A percentile compares a stretch with the other conserved stretches of the same genome.
Evolutionary conservation across 2,797 vertebrate genomes (phyloP).

Genomic region (Melanogrammus aeglefinus): DNA sequence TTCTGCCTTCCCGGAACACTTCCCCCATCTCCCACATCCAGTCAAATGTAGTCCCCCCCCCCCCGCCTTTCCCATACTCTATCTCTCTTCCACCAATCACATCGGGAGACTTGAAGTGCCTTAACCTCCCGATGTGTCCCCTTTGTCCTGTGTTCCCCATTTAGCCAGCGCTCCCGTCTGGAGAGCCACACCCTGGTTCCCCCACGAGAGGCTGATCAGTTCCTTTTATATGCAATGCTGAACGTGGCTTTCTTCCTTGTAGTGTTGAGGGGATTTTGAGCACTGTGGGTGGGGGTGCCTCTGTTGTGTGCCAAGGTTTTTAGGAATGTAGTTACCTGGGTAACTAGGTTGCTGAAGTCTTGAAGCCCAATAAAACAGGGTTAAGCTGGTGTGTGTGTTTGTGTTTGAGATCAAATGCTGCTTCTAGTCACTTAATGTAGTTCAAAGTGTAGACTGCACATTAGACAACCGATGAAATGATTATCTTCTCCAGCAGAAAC

Average conservation of each 20-base stretch:
- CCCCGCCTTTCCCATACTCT: constrained; percentile 11
- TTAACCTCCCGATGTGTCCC: constrained; percentile 65
- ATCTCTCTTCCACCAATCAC: constrained; percentile 6
- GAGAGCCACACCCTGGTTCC: background rate
- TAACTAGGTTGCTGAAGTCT: constrained; percentile 11
- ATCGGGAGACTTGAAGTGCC: constrained; percentile 77
- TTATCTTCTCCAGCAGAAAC: background rate
- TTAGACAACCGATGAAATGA: background rate
- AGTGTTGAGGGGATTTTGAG: constrained; percentile 43
- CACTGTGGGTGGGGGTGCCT: constrained; percentile 30
- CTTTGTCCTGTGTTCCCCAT: background rate
- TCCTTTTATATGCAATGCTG: constrained; percentile 28
- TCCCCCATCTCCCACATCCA: constrained; percentile 28
- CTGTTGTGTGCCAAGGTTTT: constrained; percentile 52
- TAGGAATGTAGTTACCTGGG: constrained; percentile 49
- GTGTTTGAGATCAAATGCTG: constrained; percentile 60
- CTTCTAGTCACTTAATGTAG: constrained; percentile 40
- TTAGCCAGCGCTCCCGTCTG: background rate
- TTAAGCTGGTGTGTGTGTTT: constrained; percentile 35
- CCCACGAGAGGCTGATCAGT: constrained; percentile 27
- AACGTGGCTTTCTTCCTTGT: constrained; percentile 40
- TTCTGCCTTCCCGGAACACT: constrained; percentile 74
- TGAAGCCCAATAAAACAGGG: constrained; percentile 39
- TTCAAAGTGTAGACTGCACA: constrained; percentile 31
- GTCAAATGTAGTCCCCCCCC: constrained; percentile 18